phyloP scores from a whole-genome alignment of 2,113 vertebrate species.

The Ammodytes marinus region DNA sequence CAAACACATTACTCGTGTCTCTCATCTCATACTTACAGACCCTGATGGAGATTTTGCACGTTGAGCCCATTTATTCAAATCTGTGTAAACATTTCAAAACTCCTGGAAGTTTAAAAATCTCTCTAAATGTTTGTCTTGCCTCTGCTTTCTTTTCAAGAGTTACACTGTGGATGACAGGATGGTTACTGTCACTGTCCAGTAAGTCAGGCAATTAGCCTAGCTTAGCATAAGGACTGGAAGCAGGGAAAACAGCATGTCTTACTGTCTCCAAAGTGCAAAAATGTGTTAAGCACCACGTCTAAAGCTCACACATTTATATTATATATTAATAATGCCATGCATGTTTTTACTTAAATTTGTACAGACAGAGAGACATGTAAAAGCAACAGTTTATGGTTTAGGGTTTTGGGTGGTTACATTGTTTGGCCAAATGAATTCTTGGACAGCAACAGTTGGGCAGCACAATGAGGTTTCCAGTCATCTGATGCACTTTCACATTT shows the following conservation, averaged over 20 bases:
- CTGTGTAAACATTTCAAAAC: background rate
- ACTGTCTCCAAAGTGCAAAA: background rate
- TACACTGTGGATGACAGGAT: background rate
- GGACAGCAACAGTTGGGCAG: background rate
- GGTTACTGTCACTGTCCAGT: background rate
- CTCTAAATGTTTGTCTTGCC: background rate
- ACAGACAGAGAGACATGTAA: background rate
- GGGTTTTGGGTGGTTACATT: no score
- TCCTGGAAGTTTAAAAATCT: background rate
- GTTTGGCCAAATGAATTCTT: background rate
- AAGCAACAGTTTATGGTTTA: background rate
- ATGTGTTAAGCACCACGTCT: background rate
- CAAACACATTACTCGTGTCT: background rate
- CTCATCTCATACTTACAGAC: background rate
- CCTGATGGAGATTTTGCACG: background rate
- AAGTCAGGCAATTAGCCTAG: background rate
- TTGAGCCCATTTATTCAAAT: background rate
- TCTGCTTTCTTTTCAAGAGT: background rate
- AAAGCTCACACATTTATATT: background rate
- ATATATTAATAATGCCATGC: no score
- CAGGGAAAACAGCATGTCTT: no score
- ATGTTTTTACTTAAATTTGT: background rate
- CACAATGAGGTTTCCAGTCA: conserved; percentile 4
- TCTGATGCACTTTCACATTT: background rate
- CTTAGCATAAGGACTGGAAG: background rate